Conservation (phyloP, 2,113 vertebrate species). For the Alligator mississippiensis region DNA sequence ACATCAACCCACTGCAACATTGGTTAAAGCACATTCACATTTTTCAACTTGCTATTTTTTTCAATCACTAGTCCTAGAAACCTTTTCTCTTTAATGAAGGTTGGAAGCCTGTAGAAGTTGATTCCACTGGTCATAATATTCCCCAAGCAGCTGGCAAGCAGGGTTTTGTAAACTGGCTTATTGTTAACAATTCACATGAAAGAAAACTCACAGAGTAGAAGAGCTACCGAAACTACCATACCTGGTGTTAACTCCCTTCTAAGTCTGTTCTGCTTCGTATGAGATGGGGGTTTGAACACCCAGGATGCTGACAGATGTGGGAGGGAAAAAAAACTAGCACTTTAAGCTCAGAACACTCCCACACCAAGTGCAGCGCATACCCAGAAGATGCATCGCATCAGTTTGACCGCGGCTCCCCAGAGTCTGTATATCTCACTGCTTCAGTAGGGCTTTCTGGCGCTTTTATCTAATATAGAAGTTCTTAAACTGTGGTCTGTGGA, state of each 20-base stretch:
- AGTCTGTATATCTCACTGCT: too few relatives aligned
- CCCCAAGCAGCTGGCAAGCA: background rate
- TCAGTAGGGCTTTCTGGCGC: too few relatives aligned
- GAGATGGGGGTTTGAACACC: too few relatives aligned
- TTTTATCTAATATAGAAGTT: too few relatives aligned
- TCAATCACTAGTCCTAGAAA: background rate
- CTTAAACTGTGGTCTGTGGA: too few relatives aligned
- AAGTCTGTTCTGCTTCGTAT: background rate
- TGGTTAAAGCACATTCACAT: background rate
- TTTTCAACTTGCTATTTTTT: background rate
- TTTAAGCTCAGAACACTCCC: too few relatives aligned
- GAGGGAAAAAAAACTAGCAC: too few relatives aligned
- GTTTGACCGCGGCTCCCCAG: too few relatives aligned
- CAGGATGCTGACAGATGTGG: too few relatives aligned
- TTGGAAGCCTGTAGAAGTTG: background rate
- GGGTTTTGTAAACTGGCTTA: background rate
- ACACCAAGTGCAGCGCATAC: too few relatives aligned
- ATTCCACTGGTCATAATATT: background rate
- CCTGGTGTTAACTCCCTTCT: background rate
- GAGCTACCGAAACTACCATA: background rate
- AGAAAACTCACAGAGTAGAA: background rate
- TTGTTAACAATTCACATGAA: background rate
- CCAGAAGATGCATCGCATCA: too few relatives aligned
- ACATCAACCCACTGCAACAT: background rate
- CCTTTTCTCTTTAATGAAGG: background rate